Evolutionary conservation across 2,797 vertebrate genomes (phyloP).

Genomic region (Xiphophorus birchmanni): DNA sequence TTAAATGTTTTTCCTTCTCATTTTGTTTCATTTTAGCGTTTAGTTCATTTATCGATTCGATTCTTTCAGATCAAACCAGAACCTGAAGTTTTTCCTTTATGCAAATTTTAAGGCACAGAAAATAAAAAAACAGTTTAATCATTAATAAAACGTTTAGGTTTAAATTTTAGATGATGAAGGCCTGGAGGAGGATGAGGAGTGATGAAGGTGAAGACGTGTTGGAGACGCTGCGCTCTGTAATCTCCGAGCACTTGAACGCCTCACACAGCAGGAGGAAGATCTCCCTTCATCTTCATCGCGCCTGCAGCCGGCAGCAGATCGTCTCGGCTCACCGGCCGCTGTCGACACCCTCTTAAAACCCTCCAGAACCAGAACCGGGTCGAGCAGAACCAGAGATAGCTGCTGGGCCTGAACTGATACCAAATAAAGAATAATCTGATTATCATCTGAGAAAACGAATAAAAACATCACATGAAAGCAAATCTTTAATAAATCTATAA

Average conservation of each 20-base stretch:
- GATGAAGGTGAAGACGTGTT: constrained; percentile 13
- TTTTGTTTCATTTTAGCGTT: no score
- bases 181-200: not conserved
- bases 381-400: not conserved
- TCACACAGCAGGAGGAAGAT: constrained; percentile 24
- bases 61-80: no score
- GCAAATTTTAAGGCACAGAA: no score
- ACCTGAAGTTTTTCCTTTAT: no score
- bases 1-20: no score
- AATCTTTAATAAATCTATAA: no score
- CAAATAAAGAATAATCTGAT: not conserved
- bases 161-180: no score
- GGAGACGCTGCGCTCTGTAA: constrained; percentile 31
- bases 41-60: no score
- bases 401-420: not conserved
- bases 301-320: not conserved
- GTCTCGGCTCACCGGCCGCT: not conserved
- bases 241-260: constrained; percentile 44
- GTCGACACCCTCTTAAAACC: not conserved
- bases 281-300: constrained; percentile 34
- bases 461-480: not conserved
- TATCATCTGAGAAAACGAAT: not conserved
- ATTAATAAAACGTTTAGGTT: no score
- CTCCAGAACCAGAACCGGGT: not conserved
- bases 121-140: no score